Evolutionary conservation across 2,888 invertebrate species (phyloP).

Genomic region (Opisthograptis luteolata): DNA sequence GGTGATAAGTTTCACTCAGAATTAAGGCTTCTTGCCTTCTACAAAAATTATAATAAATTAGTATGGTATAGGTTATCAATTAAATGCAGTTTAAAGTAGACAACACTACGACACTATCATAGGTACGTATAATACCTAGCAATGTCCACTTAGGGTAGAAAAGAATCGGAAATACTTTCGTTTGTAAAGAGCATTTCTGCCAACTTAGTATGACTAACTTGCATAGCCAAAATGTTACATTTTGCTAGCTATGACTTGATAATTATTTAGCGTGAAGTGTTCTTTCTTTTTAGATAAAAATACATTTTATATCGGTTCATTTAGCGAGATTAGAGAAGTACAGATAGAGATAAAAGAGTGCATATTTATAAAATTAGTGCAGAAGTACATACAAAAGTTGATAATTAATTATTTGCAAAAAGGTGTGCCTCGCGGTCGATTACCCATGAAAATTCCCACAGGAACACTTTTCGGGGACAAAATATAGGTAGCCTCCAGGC

Average conservation of each 20-base stretch:
- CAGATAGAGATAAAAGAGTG: constrained; percentile 30
- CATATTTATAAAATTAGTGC: constrained; percentile 30
- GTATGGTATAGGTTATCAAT: constrained; percentile 1
- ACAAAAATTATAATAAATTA: neutral
- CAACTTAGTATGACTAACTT: too few species aligned
- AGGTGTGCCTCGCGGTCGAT: too few species aligned
- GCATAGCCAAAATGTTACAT: too few species aligned
- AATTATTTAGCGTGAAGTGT: neutral
- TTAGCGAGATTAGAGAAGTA: constrained; percentile 11
- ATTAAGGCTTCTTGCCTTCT: neutral
- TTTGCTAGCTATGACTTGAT: too few species aligned
- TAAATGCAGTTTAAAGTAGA: constrained; percentile 18
- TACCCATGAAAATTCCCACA: too few species aligned
- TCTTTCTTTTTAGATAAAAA: neutral
- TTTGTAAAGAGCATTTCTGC: too few species aligned
- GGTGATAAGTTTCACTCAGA: constrained; percentile 32
- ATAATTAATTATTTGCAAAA: constrained; percentile 12
- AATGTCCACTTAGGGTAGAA: neutral
- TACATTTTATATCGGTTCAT: too few species aligned
- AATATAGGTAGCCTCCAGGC: too few species aligned
- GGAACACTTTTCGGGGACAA: too few species aligned
- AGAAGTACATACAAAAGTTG: constrained; percentile 17
- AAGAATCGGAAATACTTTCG: too few species aligned
- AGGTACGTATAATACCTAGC: neutral
- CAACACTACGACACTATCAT: neutral